phyloP scores from a whole-genome alignment of 2,797 vertebrate species.

The Sebastes iracundus region DNA sequence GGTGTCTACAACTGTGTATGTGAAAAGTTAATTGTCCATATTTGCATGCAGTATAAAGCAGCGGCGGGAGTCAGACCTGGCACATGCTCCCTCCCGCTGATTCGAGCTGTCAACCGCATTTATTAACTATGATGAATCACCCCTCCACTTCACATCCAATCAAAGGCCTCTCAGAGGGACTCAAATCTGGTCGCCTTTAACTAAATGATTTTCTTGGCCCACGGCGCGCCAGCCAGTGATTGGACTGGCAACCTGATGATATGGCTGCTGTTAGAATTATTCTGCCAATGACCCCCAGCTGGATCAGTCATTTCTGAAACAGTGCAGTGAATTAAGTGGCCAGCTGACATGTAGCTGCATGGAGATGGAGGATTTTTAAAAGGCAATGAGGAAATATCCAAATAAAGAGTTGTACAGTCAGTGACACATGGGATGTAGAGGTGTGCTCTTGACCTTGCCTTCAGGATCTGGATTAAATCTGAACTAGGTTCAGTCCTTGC shows the following conservation, averaged over 20 bases:
- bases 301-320: slow-evolving; percentile 59
- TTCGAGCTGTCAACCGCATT: slow-evolving; percentile 79
- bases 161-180: slow-evolving; percentile 77
- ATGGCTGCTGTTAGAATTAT: slow-evolving; percentile 52
- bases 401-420: slow-evolving; percentile 1
- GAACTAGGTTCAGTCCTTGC: background rate
- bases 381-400: background rate
- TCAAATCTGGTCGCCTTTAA: slow-evolving; percentile 79
- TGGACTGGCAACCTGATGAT: slow-evolving; percentile 55
- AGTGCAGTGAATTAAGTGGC: slow-evolving; percentile 52
- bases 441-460: slow-evolving; percentile 46
- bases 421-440: slow-evolving; percentile 6
- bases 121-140: slow-evolving; percentile 87
- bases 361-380: slow-evolving; percentile 1
- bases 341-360: slow-evolving; percentile 36
- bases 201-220: slow-evolving; percentile 81
- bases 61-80: slow-evolving; percentile 67
- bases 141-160: slow-evolving; percentile 79
- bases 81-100: slow-evolving; percentile 69
- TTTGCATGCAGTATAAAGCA: slow-evolving; percentile 75
- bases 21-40: slow-evolving; percentile 74
- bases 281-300: slow-evolving; percentile 63
- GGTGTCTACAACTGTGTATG: slow-evolving; percentile 32
- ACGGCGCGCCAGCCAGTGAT: slow-evolving; percentile 39
- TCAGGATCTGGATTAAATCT: slow-evolving; percentile 26